Percentiles rank a stretch among this genome's conserved stretches.
Conservation (phyloP, 2,888 invertebrate species). For the Sesia bembeciformis region DNA sequence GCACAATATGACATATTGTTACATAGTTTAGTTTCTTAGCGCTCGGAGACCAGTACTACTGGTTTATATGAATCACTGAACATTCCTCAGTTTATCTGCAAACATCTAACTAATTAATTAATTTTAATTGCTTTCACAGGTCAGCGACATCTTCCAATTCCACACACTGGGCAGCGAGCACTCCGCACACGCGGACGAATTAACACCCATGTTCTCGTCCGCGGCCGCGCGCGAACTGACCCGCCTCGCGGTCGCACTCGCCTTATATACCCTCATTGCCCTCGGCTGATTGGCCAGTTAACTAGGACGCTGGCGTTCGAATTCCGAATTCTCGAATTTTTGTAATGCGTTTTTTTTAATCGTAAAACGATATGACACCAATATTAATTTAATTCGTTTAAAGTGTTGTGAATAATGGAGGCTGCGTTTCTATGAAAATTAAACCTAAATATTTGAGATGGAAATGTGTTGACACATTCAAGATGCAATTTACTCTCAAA, state of each 20-base stretch:
- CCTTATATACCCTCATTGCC: slow-evolving; percentile 29
- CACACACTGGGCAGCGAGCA: slow-evolving; percentile 78
- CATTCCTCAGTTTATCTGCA: too few relatives aligned
- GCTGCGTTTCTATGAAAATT: not conserved
- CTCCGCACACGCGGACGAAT: slow-evolving; percentile 57
- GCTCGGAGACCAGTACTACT: too few relatives aligned
- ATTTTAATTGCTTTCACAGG: slow-evolving; percentile 46
- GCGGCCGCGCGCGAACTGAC: slow-evolving; percentile 24
- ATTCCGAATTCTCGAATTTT: slow-evolving; percentile 5
- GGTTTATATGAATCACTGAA: too few relatives aligned
- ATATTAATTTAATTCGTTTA: not conserved
- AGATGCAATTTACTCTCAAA: too few relatives aligned
- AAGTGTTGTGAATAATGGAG: not conserved
- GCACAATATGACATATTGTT: too few relatives aligned
- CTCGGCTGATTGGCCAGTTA: slow-evolving; percentile 23
- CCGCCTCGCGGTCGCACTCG: slow-evolving; percentile 14
- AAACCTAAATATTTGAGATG: not conserved
- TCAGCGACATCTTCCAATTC: slow-evolving; percentile 83
- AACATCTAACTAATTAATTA: not conserved
- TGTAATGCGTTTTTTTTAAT: slow-evolving; percentile 1
- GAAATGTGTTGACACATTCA: not conserved
- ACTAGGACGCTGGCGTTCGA: slow-evolving; percentile 9
- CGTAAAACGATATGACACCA: slow-evolving; percentile 2
- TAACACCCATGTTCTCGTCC: slow-evolving; percentile 50
- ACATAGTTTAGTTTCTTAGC: too few relatives aligned